Percentiles rank a stretch among this genome's conserved stretches.
Evolutionary conservation across 2,888 invertebrate species (phyloP).

Genomic region (Tanytarsus gracilentus): DNA sequence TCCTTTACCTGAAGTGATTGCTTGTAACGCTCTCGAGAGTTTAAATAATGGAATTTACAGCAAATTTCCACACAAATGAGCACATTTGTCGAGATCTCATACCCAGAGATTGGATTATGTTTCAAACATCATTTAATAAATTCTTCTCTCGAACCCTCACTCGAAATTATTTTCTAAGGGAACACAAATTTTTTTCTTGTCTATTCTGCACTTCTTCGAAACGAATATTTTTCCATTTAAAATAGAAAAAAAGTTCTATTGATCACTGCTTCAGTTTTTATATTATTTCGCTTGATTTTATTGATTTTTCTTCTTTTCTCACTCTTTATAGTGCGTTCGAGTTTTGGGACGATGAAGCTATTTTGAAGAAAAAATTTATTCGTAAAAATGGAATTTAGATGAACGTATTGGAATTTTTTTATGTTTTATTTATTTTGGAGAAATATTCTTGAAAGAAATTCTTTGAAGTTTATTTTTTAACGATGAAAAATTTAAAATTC

Average conservation of each 20-base stretch:
- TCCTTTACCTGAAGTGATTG: background rate
- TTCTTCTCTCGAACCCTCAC: background rate
- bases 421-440: too few relatives aligned
- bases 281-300: background rate
- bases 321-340: background rate
- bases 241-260: background rate
- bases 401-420: too few relatives aligned
- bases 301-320: background rate
- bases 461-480: too few relatives aligned
- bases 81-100: conserved; percentile 9
- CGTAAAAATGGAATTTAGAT: too few relatives aligned
- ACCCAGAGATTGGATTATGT: conserved; percentile 13
- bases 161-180: background rate
- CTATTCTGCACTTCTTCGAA: conserved; percentile 16
- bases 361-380: too few relatives aligned
- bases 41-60: conserved; percentile 16
- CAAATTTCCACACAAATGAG: conserved; percentile 26
- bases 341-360: too few relatives aligned
- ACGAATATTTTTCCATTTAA: conserved; percentile 16
- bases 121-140: conserved; percentile 18
- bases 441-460: too few relatives aligned
- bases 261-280: background rate
- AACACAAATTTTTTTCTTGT: too few relatives aligned
- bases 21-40: background rate
- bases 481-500: too few relatives aligned